A percentile compares a stretch with the other conserved stretches of the same genome.
These are phyloP conservation scores for Spinus pinus DNA, from an alignment of 2,797 vertebrate genomes.

Conservation along the genomic window DNA sequence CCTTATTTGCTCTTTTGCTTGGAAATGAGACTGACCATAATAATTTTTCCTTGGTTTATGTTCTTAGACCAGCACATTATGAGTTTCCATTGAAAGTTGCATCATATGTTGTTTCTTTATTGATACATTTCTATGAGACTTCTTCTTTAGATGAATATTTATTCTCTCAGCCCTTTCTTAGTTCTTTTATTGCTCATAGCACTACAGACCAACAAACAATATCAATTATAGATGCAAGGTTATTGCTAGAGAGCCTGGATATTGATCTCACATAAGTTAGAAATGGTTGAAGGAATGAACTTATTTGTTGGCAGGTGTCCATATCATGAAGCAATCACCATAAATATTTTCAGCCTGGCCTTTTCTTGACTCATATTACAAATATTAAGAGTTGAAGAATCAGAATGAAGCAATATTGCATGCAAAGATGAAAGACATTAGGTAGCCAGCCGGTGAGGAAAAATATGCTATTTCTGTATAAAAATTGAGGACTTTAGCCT, in stretches of 20 bases:
- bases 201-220: conserved; percentile 43
- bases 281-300: conserved; percentile 52
- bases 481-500: neutral
- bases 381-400: conserved; percentile 4
- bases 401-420: neutral
- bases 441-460: neutral
- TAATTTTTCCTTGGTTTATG: neutral
- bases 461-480: neutral
- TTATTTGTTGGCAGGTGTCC: conserved; percentile 61
- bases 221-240: conserved; percentile 63
- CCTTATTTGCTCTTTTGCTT: neutral
- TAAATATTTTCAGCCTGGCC: conserved; percentile 34
- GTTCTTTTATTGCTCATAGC: conserved; percentile 30
- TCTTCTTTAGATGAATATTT: conserved; percentile 16
- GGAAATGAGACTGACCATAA: neutral
- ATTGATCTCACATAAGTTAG: conserved; percentile 49
- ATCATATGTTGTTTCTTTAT: neutral
- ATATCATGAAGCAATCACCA: conserved; percentile 54
- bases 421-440: neutral
- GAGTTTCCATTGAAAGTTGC: neutral
- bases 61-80: neutral
- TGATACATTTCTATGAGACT: neutral
- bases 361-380: conserved; percentile 28
- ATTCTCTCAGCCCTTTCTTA: neutral
- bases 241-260: conserved; percentile 51